Base-by-base conservation (phyloP, 2,113 vertebrate genomes). In the Melanocharis versteri region DNA sequence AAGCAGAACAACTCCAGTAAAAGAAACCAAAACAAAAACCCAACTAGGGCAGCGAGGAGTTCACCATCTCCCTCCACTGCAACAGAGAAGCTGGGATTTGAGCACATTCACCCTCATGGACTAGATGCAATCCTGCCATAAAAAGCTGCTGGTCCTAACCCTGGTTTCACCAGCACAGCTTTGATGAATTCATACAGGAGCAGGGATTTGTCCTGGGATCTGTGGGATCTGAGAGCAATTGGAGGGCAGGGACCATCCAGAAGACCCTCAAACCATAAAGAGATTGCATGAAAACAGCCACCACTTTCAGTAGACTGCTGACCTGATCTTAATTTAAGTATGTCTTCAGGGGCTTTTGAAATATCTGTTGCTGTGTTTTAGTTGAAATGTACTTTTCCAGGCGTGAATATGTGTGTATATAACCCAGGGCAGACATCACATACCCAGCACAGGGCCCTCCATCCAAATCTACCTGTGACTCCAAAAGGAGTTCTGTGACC, bases 11-110 rank as follows among this genome's bases (percentile, higher is more conserved):
- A 35, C n/a, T 85, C 58, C 68, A 73, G 48, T 8, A 48, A 57
- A 75, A 83, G 82, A 96, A 93, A 94, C 21, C 13, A 71, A 94
- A 94, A 92, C 61, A 76, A 79, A 96, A 91, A 11, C 50, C 54
- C 85, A 72, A 6, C 2, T 2, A 53, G 95, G 75, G 53, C 2
- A 1, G n/a, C 0, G 0, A 87, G 44, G 44, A 93, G 66, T 40
- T 53, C 79, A 76, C 13, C 85, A 72, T 17, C 90, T 66, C n/a
- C 40, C 83, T 48, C 33, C 53, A 21, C 5, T 4, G 40, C 24
- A 35, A 23, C 7, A 10, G 7, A 40, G 80, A 40, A 61, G 33
- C 8, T 64, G 44, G 31, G 30, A 35, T 60, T 40, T 71, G 42
- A 62, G 56, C 42, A 61, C 1, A 1, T 40, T 83, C 31, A 23